Conservation (phyloP, 2,888 invertebrate species). For the Neoitamus cyanurus region DNA sequence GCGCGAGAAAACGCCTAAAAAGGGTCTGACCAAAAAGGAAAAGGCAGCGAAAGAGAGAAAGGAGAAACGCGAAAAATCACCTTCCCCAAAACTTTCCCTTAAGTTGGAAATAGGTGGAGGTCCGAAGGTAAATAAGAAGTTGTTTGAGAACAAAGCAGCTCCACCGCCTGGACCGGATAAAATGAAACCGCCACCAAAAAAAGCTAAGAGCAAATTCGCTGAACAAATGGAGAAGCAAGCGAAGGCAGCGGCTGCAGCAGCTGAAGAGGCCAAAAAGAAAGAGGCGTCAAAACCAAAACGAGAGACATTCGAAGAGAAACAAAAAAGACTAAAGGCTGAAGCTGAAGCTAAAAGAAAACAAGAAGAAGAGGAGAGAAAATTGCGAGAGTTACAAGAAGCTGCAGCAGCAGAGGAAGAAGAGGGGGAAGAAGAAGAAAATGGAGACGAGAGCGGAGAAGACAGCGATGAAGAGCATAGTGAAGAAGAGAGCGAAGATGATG, state of each 20-base stretch:
- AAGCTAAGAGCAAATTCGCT: slow-evolving; percentile 62
- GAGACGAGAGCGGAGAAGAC: slow-evolving; percentile 52
- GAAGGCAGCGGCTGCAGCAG: slow-evolving; percentile 63
- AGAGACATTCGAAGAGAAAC: slow-evolving; percentile 62
- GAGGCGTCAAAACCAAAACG: slow-evolving; percentile 60
- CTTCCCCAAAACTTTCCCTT: slow-evolving; percentile 63
- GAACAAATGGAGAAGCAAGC: slow-evolving; percentile 65
- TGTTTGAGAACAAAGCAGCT: slow-evolving; percentile 61
- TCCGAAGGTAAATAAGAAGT: slow-evolving; percentile 63
- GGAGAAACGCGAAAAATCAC: slow-evolving; percentile 63
- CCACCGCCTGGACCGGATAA: slow-evolving; percentile 54
- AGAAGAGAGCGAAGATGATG: slow-evolving; percentile 51
- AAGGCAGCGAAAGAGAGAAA: slow-evolving; percentile 54
- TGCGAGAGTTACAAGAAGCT: slow-evolving; percentile 55
- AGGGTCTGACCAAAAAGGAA: slow-evolving; percentile 7
- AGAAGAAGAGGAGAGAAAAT: slow-evolving; percentile 55
- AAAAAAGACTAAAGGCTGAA: slow-evolving; percentile 62
- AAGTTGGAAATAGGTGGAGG: slow-evolving; percentile 64
- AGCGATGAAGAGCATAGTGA: slow-evolving; percentile 55
- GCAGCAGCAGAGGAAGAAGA: slow-evolving; percentile 57
- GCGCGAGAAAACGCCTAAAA: slow-evolving; percentile 57
- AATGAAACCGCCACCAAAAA: slow-evolving; percentile 63
- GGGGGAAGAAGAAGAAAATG: slow-evolving; percentile 48
- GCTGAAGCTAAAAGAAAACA: slow-evolving; percentile 57
- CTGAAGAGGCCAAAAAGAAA: slow-evolving; percentile 61